These are phyloP conservation scores for Procambarus virginalis DNA, from an alignment of 1,140 invertebrate genomes.

Conservation along the genomic window DNA sequence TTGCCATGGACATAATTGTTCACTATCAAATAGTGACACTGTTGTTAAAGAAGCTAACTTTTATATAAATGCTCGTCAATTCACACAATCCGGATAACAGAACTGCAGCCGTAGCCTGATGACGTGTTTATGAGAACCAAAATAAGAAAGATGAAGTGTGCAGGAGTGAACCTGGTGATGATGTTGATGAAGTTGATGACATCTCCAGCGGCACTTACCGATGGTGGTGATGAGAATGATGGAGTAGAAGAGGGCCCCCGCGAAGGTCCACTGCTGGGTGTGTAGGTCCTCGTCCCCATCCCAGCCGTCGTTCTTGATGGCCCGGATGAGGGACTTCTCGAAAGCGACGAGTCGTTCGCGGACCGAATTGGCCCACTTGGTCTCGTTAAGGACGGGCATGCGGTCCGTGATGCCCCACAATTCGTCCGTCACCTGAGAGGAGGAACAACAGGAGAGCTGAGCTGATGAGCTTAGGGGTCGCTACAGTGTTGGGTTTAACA, in stretches of 20 bases:
- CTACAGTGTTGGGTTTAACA: too few relatives aligned
- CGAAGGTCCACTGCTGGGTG: slow-evolving; percentile 90
- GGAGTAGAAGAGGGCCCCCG: slow-evolving; percentile 95
- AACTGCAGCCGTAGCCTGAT: background rate
- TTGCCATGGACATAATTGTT: too few relatives aligned
- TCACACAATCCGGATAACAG: too few relatives aligned
- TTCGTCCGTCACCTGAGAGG: slow-evolving; percentile 78
- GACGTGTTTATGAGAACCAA: background rate
- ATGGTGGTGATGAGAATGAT: slow-evolving; percentile 98
- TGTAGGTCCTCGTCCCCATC: slow-evolving; percentile 88
- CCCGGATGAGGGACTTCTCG: slow-evolving; percentile 85
- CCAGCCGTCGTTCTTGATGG: slow-evolving; percentile 93
- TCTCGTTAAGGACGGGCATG: slow-evolving; percentile 80
- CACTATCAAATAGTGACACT: too few relatives aligned
- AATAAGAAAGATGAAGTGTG: too few relatives aligned
- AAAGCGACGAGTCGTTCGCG: slow-evolving; percentile 78
- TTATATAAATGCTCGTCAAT: too few relatives aligned
- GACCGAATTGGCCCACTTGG: slow-evolving; percentile 82
- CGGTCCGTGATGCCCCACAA: slow-evolving; percentile 85
- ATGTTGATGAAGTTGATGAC: background rate
- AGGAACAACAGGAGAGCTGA: background rate
- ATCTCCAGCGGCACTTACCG: slow-evolving; percentile 79
- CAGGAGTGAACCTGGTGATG: too few relatives aligned
- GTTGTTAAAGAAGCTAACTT: too few relatives aligned
- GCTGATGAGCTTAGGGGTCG: too few relatives aligned